phyloP scores from a whole-genome alignment of 2,888 invertebrate genomes.

The Lithophane socia region DNA sequence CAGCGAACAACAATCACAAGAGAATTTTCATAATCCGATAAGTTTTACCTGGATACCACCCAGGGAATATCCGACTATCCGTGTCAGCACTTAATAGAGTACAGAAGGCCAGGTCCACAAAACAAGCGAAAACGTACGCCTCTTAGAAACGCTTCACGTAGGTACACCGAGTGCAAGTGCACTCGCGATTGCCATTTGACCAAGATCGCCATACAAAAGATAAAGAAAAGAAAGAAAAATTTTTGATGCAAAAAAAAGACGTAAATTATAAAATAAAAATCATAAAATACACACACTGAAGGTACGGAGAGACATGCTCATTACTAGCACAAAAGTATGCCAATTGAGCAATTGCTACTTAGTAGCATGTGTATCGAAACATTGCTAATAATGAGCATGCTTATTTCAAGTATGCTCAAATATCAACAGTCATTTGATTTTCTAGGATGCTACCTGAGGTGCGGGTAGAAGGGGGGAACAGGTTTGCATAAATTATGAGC shows the following conservation, averaged over 20 bases:
- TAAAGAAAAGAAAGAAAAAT: not conserved
- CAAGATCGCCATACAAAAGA: not conserved
- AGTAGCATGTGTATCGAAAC: too few species aligned
- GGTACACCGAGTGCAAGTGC: not conserved
- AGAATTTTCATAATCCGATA: slow-evolving; percentile 65
- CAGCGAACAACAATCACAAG: slow-evolving; percentile 59
- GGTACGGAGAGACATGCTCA: too few species aligned
- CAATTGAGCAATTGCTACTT: too few species aligned
- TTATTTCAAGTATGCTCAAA: too few species aligned
- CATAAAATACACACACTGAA: not conserved
- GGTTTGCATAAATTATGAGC: too few species aligned
- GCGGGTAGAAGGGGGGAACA: too few species aligned
- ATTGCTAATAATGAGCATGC: too few species aligned
- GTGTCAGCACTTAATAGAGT: not conserved
- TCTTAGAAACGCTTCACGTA: not conserved
- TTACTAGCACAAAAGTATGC: too few species aligned
- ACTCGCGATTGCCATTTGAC: too few species aligned
- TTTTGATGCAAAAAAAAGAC: not conserved
- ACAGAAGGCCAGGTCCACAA: slow-evolving; percentile 3
- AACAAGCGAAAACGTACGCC: not conserved
- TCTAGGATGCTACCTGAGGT: too few species aligned
- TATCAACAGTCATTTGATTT: too few species aligned
- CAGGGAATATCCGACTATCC: slow-evolving; percentile 47
- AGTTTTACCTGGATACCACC: slow-evolving; percentile 60
- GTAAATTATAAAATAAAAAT: not conserved